Evolutionary conservation across 2,113 vertebrate genomes (phyloP), one percentile per base, ranked within the genome.

Genomic region (Plestiodon gilberti): DNA sequence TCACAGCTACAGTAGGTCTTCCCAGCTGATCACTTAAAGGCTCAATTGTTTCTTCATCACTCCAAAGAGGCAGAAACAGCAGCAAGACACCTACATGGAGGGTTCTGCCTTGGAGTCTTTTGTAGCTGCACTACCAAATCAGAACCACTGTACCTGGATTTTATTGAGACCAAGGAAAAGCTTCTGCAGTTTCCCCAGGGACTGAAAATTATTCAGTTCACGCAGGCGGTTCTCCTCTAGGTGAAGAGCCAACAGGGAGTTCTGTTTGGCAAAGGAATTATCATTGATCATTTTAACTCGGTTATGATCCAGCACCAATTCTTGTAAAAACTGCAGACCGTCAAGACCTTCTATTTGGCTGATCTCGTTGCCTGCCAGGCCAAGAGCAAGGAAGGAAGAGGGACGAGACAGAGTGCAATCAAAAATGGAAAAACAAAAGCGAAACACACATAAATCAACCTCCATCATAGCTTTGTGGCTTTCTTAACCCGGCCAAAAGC

Each of bases 271-370:
- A 84, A 98, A 97, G 43, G 97, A 98, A 93, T 86, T 97, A 75
- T 97, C 96, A 2, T 88, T 85, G 92, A 98, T 95, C 1, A 86
- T 80, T 94, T 96, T 97, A 88, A 98, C 96, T 43, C 94, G 93
- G 93, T 98, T 98, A 91, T 93, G 96, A 93, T 98, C 97, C 74
- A 98, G 87, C 25, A 97, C 95, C 86, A 99, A 84, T 80, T 98
- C 96, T 89, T 95, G 95, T 40, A 98, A 97, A 67, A 91, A 87
- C 3, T 85, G 75, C 83, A 98, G 95, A 48, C 96, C 96, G 82
- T 98, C 97, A 86, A 98, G 94, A 30, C 97, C 97, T 90, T 98
- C 97, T 82, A 97, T 96, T 40, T 97, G 97, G 85, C 95, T 97
- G 90, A 98, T 98, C 65, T 97, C 97, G 91, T 98, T 98, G 52